Base-by-base conservation (phyloP, 1,140 invertebrate genomes). In the Bombus haemorrhoidalis region DNA sequence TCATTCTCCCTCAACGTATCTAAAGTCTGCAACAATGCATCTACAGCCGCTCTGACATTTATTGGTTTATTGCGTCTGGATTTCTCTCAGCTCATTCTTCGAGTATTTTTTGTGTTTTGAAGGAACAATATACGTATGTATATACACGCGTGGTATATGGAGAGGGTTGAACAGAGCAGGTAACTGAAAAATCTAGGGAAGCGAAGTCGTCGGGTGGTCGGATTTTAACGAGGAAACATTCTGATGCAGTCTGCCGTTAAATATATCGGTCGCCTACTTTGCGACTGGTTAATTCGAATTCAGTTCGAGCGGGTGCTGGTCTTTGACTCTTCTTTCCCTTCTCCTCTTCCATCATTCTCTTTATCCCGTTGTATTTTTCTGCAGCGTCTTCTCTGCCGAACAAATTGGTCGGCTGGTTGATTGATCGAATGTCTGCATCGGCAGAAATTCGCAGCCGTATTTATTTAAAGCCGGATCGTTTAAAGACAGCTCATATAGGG, bases 251-350 rank as follows among this genome's bases (percentile, higher is more conserved):
- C 64, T 41, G 81, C 73, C 53, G 71, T 90, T 91, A 91, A 91
- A 90, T 91, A 90, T 87, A 90, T 74, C 87, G 81, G 83, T 81
- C 86, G 89, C 87, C 86, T 83, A 90, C 89, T 85, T 86, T 64
- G 59, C 53, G 15, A 73, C 43, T 88, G 41, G 82, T 83, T 86
- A 80, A 89, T 89, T 85, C 39, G 69, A 83, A 78, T 80, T 57
- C 47, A 64, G 62, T 83, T 81, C 74, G 41, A n/a, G 15, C 57
- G 66, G 32, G 37, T 72, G 72, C 32, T 81, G 84, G 68, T 87
- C 84, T 87, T 87, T 82, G 78, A 87, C 86, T 87, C 79, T 34
- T 68, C 8, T 80, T 66, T 34, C 34, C 39, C 76, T 69, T 32
- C 28, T 84, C 18, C 41, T 64, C 53, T 39, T 34, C 73, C n/a